Conservation (phyloP, 2,113 vertebrate genomes). For the Eira barbara region DNA sequence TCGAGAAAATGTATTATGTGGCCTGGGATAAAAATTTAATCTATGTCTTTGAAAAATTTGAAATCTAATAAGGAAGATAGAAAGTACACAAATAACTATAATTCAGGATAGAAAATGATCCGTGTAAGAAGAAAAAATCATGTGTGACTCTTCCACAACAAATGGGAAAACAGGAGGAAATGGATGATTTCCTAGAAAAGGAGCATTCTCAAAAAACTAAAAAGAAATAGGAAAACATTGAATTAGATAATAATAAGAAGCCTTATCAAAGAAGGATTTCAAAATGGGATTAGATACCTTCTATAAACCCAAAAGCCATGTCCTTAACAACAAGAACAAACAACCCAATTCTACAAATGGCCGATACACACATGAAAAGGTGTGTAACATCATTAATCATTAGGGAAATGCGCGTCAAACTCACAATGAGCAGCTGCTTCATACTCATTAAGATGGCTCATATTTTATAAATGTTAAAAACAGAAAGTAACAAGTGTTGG, state of each 20-base stretch:
- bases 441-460: background rate
- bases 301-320: background rate
- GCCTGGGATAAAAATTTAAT: background rate
- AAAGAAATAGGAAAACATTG: background rate
- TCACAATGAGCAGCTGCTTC: background rate
- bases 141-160: background rate
- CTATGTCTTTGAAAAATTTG: background rate
- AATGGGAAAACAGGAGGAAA: background rate
- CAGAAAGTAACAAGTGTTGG: background rate
- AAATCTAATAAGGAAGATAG: background rate
- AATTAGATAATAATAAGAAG: too few species aligned
- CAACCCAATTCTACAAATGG: background rate
- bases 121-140: background rate
- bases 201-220: background rate
- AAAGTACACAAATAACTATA: background rate
- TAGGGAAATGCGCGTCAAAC: background rate
- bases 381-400: background rate
- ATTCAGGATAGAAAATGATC: background rate
- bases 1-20: background rate
- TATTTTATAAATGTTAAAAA: background rate
- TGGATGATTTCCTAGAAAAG: background rate
- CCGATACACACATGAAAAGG: background rate
- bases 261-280: background rate
- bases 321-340: background rate
- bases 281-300: background rate